Conservation (phyloP, 2,797 vertebrate species). For the Rhyacichthys aspro region DNA sequence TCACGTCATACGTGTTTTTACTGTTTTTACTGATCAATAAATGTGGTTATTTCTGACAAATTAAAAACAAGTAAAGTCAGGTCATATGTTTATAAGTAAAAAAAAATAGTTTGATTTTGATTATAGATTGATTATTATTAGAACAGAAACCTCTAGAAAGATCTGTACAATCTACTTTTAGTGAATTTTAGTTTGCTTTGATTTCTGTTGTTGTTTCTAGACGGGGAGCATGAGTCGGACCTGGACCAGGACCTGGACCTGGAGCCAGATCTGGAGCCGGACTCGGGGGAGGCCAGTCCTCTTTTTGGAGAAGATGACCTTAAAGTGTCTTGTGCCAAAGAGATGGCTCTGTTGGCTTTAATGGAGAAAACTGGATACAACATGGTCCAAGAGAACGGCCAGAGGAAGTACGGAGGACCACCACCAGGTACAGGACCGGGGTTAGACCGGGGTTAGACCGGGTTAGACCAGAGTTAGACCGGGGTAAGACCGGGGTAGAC, state of each 20-base stretch:
- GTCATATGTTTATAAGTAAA: too few species aligned
- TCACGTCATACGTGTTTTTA: too few species aligned
- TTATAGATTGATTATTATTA: too few species aligned
- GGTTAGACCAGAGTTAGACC: neutral
- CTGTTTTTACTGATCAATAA: too few species aligned
- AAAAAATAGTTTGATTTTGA: too few species aligned
- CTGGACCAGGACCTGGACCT: neutral
- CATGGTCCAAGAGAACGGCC: slow-evolving; percentile 95
- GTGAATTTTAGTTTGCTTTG: too few species aligned
- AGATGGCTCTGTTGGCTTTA: slow-evolving; percentile 86
- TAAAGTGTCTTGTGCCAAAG: slow-evolving; percentile 66
- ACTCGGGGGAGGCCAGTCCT: neutral
- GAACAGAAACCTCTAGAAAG: too few species aligned
- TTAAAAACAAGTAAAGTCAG: too few species aligned
- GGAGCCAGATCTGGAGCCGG: neutral
- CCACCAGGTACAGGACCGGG: slow-evolving; percentile 87
- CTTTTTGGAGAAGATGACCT: slow-evolving; percentile 3
- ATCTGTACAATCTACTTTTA: too few species aligned
- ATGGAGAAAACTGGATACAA: slow-evolving; percentile 92
- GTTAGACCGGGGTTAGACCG: neutral
- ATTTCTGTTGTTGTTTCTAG: neutral
- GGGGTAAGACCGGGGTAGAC: too few species aligned
- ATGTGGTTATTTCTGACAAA: too few species aligned
- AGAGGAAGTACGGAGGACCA: slow-evolving; percentile 94
- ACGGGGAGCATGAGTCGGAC: neutral